phyloP scores from a whole-genome alignment of 1,140 invertebrate genomes.

The Drosophila nigrodunni region DNA sequence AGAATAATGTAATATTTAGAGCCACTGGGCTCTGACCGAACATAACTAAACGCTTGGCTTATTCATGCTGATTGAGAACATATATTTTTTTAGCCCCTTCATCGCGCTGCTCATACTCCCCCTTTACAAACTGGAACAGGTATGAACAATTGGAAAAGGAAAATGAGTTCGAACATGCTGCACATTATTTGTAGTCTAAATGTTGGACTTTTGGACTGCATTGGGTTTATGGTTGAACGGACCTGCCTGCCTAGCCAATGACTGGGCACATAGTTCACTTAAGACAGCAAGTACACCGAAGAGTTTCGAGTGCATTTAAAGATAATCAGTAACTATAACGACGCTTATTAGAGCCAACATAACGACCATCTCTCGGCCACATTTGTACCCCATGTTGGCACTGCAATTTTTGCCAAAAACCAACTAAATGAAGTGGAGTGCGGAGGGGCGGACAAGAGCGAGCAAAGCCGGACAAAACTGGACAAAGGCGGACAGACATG shows the following conservation, averaged over 20 bases:
- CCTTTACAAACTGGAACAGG: not conserved
- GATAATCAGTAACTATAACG: slow-evolving; percentile 8
- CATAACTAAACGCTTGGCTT: too few species aligned
- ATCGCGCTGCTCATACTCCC: too few species aligned
- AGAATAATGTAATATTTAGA: too few species aligned
- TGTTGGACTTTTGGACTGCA: slow-evolving; percentile 6
- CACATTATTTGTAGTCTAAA: slow-evolving; percentile 33
- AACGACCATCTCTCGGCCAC: slow-evolving; percentile 31
- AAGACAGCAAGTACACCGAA: not conserved
- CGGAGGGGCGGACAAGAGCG: too few species aligned
- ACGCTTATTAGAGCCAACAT: slow-evolving; percentile 18
- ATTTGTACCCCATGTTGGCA: slow-evolving; percentile 51
- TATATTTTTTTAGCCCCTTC: too few species aligned
- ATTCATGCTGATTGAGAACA: too few species aligned
- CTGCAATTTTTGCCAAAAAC: slow-evolving; percentile 12
- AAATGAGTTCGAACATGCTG: slow-evolving; percentile 25
- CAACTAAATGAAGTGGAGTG: too few species aligned
- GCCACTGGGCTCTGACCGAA: too few species aligned
- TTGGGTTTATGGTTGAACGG: not conserved
- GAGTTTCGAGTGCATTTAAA: slow-evolving; percentile 15
- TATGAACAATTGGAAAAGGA: slow-evolving; percentile 10
- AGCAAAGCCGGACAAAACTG: too few species aligned
- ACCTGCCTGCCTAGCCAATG: not conserved
- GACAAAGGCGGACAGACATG: too few species aligned
- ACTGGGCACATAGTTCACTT: not conserved